Base-by-base conservation (phyloP, 2,888 invertebrate genomes). In the Polia nebulosa region DNA sequence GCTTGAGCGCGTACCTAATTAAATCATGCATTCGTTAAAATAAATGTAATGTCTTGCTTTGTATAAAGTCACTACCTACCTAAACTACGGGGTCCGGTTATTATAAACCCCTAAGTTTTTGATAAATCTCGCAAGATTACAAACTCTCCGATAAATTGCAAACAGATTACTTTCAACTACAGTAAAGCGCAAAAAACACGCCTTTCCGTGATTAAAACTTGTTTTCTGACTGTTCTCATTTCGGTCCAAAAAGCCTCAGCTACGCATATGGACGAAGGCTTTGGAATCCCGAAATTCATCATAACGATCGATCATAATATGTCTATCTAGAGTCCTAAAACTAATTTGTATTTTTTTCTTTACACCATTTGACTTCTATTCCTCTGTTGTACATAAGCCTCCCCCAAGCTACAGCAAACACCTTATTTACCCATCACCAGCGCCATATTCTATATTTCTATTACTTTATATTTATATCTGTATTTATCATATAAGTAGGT, bases 1-100 rank as follows among this genome's bases (percentile, higher is more conserved):
- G 39, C 45, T 47, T 70, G 11, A 47, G 13, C 0, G 17, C 13
- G 11, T 57, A n/a, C n/a, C n/a, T n/a, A 27, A 25, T 39, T 70
- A 8, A 11, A 34, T 13, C 22, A 51, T 13, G 27, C 15, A 39
- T 22, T 20, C 11, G 7, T 29, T 29, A 11, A 51, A n/a, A 11
- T 39, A 17, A 56, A n/a, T 41, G 20, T 25, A 5, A 25, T n/a
- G n/a, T 41, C 8, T 20, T 34, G 15, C 7, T 17, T 15, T 17
- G 25, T 47, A 47, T 17, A n/a, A 17, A 17, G 17, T 34, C 34
- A 45, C 13, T 5, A 22, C 20, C 1, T 11, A 22, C 4, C 8
- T 5, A 6, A 25, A 6, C n/a, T n/a, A n/a, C n/a, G n/a, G n/a
- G n/a, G n/a, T n/a, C n/a, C n/a, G n/a, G n/a, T n/a, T 47, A 25